Conservation (phyloP, 2,797 vertebrate species). For the Halcyon badia region DNA sequence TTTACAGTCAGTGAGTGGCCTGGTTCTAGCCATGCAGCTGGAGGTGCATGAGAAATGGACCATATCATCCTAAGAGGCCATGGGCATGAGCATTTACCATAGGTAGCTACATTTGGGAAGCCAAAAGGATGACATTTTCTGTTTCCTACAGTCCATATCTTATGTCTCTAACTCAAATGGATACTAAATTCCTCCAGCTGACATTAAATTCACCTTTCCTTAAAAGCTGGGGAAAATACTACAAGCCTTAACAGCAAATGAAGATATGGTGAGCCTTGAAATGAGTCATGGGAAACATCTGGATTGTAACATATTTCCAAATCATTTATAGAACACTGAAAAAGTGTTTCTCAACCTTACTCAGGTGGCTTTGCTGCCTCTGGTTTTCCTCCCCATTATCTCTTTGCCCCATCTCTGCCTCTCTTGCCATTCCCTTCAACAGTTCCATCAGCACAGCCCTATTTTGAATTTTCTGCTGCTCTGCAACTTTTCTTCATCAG, state of each 20-base stretch:
- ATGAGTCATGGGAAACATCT: not conserved
- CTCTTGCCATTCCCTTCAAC: not conserved
- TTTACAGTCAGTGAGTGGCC: not conserved
- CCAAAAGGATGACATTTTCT: not conserved
- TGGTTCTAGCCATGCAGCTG: not conserved
- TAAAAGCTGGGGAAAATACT: not conserved
- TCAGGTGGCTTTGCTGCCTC: not conserved
- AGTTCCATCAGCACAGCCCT: not conserved
- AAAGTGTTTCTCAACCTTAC: not conserved
- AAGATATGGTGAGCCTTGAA: not conserved
- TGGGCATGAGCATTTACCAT: accelerated
- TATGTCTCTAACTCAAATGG: not conserved
- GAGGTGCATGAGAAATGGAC: not conserved
- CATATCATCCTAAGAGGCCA: not conserved
- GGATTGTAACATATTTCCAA: not conserved
- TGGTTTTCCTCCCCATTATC: not conserved
- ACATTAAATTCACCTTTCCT: not conserved
- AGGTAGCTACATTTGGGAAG: not conserved
- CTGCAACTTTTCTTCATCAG: not conserved
- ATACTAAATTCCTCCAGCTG: not conserved
- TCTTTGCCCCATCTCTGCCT: not conserved
- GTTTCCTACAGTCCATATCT: not conserved
- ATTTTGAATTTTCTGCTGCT: not conserved
- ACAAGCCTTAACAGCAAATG: not conserved
- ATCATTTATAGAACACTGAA: not conserved